Evolutionary conservation across 2,888 invertebrate genomes (phyloP).

Genomic region (Melieria omissa): DNA sequence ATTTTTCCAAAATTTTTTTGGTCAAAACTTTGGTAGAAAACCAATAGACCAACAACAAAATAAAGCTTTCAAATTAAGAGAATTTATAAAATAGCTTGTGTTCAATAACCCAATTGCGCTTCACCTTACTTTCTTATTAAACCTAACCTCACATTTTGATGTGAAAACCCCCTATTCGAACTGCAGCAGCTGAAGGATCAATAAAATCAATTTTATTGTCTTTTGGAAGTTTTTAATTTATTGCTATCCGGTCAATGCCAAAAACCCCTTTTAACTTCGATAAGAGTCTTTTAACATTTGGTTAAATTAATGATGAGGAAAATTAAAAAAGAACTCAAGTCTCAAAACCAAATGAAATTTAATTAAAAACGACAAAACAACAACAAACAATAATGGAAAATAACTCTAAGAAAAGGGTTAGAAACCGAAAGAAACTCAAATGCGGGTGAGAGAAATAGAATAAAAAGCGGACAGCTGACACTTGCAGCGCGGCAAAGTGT

Average conservation of each 20-base stretch:
- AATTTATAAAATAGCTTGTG: too few species aligned
- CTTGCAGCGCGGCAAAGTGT: background rate
- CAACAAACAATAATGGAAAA: too few species aligned
- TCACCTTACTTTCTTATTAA: too few species aligned
- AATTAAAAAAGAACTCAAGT: conserved; percentile 14
- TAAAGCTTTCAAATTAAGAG: too few species aligned
- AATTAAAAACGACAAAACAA: too few species aligned
- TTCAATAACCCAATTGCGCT: too few species aligned
- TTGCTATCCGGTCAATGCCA: conserved; percentile 7
- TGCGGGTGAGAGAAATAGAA: background rate
- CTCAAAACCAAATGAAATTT: background rate
- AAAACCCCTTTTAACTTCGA: conserved; percentile 14
- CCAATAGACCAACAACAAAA: too few species aligned
- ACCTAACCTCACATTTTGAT: too few species aligned
- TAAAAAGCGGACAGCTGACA: background rate
- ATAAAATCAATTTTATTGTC: conserved; percentile 15
- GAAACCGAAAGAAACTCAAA: background rate
- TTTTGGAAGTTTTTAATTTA: conserved; percentile 28
- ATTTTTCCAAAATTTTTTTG: too few species aligned
- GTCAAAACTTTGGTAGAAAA: too few species aligned
- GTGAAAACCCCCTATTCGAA: background rate
- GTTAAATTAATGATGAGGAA: conserved; percentile 25
- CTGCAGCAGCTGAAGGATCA: conserved; percentile 32
- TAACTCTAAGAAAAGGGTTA: too few species aligned
- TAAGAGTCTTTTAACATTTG: conserved; percentile 24